Evolutionary conservation across 2,888 invertebrate species (phyloP).

Genomic region (Heliothis peltigera): DNA sequence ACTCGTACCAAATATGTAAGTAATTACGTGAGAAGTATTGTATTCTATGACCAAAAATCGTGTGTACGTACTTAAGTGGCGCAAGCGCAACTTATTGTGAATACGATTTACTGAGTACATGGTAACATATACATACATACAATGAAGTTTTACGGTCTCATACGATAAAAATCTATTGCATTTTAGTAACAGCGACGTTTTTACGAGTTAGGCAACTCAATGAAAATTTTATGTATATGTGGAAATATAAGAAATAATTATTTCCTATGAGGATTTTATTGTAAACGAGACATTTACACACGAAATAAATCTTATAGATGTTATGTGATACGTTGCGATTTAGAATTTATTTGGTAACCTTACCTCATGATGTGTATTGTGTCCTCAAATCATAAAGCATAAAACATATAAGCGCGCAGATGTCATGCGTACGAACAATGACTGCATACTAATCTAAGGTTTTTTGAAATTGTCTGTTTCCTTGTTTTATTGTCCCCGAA

Average conservation of each 20-base stretch:
- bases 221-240: constrained; percentile 4
- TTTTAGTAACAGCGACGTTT: constrained; percentile 16
- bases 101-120: neutral
- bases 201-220: constrained; percentile 7
- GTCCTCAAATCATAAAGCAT: constrained; percentile 23
- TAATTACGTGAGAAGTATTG: constrained; percentile 21
- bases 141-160: constrained; percentile 17
- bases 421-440: constrained; percentile 22
- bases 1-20: constrained; percentile 12
- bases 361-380: constrained; percentile 11
- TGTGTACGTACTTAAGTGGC: constrained; percentile 19
- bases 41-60: constrained; percentile 28
- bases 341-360: neutral
- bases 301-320: neutral
- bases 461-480: constrained; percentile 37
- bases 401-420: constrained; percentile 16
- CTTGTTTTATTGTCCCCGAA: constrained; percentile 45
- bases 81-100: constrained; percentile 28
- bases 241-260: constrained; percentile 10
- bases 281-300: constrained; percentile 8
- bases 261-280: constrained; percentile 3
- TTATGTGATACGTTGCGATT: neutral
- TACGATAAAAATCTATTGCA: constrained; percentile 14
- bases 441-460: constrained; percentile 37
- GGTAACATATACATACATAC: constrained; percentile 3